Evolutionary conservation across 2,797 vertebrate genomes (phyloP).

Genomic region (Galaxias olidus): DNA sequence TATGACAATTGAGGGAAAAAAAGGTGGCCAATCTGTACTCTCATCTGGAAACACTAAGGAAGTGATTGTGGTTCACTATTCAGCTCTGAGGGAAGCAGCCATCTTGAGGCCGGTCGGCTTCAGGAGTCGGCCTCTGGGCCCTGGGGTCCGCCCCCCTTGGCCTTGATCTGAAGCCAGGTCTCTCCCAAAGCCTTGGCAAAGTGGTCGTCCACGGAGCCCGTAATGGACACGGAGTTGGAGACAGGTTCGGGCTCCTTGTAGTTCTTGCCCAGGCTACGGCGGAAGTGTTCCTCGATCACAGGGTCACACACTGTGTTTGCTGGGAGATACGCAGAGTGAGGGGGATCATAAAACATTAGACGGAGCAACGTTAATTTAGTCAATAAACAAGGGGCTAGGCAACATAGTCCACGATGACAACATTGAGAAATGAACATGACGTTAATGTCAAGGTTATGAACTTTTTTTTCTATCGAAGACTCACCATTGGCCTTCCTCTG

Average conservation of each 20-base stretch:
- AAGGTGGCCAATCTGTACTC: slow-evolving; percentile 35
- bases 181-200: slow-evolving; percentile 97
- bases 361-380: too few species aligned
- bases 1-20: slow-evolving; percentile 45
- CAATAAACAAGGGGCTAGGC: too few species aligned
- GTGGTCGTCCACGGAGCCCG: slow-evolving; percentile 95
- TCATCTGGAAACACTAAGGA: slow-evolving; percentile 37
- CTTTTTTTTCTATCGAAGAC: not conserved
- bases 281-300: slow-evolving; percentile 98
- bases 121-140: slow-evolving; percentile 80
- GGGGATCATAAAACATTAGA: too few species aligned
- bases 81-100: slow-evolving; percentile 78
- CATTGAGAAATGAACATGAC: too few species aligned
- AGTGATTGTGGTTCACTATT: slow-evolving; percentile 45
- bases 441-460: too few species aligned
- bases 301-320: slow-evolving; percentile 86
- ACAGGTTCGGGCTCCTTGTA: slow-evolving; percentile 91
- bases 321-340: slow-evolving; percentile 32
- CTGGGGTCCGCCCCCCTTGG: slow-evolving; percentile 78
- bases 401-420: too few species aligned
- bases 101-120: slow-evolving; percentile 75
- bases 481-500: slow-evolving; percentile 76
- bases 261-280: slow-evolving; percentile 93
- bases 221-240: slow-evolving; percentile 93
- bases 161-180: slow-evolving; percentile 95